Percentiles rank a stretch among this genome's conserved stretches.
These are phyloP conservation scores for Lutjanus erythropterus DNA, from an alignment of 2,113 vertebrate species.

Conservation along the genomic window DNA sequence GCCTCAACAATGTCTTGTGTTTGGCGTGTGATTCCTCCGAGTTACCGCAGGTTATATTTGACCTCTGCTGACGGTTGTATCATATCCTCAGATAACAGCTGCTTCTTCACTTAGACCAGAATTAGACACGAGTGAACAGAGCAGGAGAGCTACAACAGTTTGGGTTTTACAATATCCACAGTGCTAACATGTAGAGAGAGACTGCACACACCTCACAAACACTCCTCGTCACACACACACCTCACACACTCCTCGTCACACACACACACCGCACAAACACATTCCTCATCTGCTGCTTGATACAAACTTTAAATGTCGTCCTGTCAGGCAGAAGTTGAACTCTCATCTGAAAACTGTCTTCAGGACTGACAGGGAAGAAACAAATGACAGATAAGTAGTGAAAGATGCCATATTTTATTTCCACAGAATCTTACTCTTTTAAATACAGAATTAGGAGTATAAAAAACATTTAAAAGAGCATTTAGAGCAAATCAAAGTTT, in stretches of 20 bases:
- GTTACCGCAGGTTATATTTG: slow-evolving; percentile 64
- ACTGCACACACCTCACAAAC: background rate
- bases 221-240: too few relatives aligned
- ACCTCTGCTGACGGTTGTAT: slow-evolving; percentile 53
- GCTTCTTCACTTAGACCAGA: slow-evolving; percentile 40
- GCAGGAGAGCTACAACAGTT: slow-evolving; percentile 3
- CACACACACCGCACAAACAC: too few relatives aligned
- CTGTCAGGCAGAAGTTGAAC: background rate
- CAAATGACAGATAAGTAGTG: too few relatives aligned
- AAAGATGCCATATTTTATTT: too few relatives aligned
- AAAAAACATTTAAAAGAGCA: too few relatives aligned
- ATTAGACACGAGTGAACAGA: slow-evolving; percentile 52
- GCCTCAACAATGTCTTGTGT: slow-evolving; percentile 50
- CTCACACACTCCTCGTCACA: too few relatives aligned
- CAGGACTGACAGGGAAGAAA: too few relatives aligned
- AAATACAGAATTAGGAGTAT: too few relatives aligned
- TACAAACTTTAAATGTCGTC: background rate
- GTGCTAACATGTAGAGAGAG: background rate
- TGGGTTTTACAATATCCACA: background rate
- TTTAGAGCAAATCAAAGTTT: too few relatives aligned
- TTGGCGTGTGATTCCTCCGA: slow-evolving; percentile 26
- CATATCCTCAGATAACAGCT: slow-evolving; percentile 64
- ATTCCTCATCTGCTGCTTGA: background rate
- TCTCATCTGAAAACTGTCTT: too few relatives aligned
- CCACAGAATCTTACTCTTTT: too few relatives aligned